Percentiles rank a stretch among this genome's conserved stretches.
These are phyloP conservation scores for Pteropus rufus DNA, from an alignment of 2,797 vertebrate genomes.

Conservation along the genomic window DNA sequence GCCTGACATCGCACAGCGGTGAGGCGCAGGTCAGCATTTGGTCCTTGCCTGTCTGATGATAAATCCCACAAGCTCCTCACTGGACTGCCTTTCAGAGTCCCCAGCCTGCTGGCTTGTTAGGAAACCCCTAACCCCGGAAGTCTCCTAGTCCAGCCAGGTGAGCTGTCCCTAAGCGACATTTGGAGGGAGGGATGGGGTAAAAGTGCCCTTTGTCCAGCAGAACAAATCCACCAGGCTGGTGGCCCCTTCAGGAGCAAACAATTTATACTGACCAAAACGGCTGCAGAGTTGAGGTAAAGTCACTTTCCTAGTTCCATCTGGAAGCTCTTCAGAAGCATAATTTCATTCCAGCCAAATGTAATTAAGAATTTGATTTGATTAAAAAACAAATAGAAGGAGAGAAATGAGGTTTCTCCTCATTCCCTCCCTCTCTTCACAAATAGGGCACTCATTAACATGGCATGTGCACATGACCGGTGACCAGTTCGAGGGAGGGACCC, in stretches of 20 bases:
- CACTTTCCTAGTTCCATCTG: conserved; percentile 66
- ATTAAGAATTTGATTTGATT: conserved; percentile 79
- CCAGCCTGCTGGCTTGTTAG: background rate
- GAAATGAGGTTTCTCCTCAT: conserved; percentile 62
- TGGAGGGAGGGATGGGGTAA: background rate
- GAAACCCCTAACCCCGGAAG: background rate
- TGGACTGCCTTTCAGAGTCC: background rate
- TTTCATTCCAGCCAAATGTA: conserved; percentile 77
- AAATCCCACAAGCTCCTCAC: background rate
- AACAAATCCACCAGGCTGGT: background rate
- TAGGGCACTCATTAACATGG: conserved; percentile 16
- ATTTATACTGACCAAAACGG: conserved; percentile 26
- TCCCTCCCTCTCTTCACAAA: conserved; percentile 66
- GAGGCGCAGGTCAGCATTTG: background rate
- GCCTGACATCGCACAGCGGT: background rate
- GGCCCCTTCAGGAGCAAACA: background rate
- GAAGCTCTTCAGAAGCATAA: conserved; percentile 75
- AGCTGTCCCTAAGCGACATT: background rate
- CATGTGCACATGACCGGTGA: background rate
- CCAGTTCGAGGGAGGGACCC: background rate
- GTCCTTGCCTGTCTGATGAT: background rate
- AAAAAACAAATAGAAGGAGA: conserved; percentile 73
- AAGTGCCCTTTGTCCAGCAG: background rate
- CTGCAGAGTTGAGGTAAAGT: conserved; percentile 53
- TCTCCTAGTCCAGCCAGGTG: background rate